Conservation (phyloP, 2,888 invertebrate genomes). For the Andrena fulva region DNA sequence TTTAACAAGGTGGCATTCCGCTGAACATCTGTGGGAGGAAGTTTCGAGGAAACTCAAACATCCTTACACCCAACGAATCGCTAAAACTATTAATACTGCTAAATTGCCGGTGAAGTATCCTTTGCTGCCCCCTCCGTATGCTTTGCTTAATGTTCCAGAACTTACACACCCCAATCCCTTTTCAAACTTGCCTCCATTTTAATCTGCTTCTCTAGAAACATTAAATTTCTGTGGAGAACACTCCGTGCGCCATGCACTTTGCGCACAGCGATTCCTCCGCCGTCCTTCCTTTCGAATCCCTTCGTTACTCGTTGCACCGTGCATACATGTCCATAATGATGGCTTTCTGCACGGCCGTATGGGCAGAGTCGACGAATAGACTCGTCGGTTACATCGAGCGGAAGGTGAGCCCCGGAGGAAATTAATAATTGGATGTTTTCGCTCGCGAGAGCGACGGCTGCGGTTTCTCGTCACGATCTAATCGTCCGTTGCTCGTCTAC, state of each 20-base stretch:
- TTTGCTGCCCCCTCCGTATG: too few species aligned
- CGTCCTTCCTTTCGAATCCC: neutral
- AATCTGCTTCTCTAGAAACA: neutral
- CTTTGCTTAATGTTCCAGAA: too few species aligned
- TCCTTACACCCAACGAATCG: too few species aligned
- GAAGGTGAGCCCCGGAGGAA: conserved; percentile 19
- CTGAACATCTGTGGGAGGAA: too few species aligned
- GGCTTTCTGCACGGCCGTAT: conserved; percentile 13
- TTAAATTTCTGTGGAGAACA: conserved; percentile 11
- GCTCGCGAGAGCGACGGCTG: neutral
- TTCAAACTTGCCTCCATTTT: neutral
- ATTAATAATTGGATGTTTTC: conserved; percentile 42
- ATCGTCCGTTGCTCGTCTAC: neutral
- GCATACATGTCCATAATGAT: conserved; percentile 31
- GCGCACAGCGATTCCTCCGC: neutral
- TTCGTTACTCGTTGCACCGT: conserved; percentile 5
- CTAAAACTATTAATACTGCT: too few species aligned
- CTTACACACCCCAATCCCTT: too few species aligned
- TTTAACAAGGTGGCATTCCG: too few species aligned
- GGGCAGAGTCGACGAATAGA: conserved; percentile 10
- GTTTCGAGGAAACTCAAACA: too few species aligned
- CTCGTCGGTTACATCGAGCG: conserved; percentile 22
- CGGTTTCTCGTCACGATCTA: neutral
- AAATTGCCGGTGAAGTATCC: too few species aligned
- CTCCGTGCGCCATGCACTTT: neutral